Evolutionary conservation across 2,888 invertebrate species (phyloP).

Genomic region (Xestia ashworthii): DNA sequence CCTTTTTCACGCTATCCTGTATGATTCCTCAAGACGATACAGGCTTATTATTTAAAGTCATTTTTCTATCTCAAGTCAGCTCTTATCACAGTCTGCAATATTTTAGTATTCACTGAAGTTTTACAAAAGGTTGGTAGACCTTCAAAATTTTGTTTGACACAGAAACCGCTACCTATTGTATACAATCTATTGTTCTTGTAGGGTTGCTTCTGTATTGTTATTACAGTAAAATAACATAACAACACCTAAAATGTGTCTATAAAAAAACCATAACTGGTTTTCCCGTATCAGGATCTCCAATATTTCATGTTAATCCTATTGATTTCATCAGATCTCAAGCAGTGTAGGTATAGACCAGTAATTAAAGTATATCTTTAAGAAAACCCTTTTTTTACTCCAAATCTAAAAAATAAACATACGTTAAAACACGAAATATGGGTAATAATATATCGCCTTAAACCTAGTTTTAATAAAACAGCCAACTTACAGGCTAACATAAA

Average conservation of each 20-base stretch:
- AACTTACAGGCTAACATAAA: conserved; percentile 51
- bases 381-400: neutral
- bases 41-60: neutral
- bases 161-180: conserved; percentile 13
- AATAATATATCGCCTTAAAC: neutral
- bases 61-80: neutral
- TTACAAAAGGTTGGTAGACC: conserved; percentile 4
- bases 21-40: neutral
- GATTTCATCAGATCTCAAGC: neutral
- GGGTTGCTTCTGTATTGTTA: neutral
- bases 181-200: conserved; percentile 7
- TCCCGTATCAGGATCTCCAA: neutral
- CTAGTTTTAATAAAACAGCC: conserved; percentile 53
- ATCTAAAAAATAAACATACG: neutral
- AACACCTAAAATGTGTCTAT: neutral
- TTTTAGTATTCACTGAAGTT: conserved; percentile 5
- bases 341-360: neutral
- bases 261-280: neutral
- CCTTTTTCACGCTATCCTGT: neutral
- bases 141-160: neutral
- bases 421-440: neutral
- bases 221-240: neutral
- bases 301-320: neutral
- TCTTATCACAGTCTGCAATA: neutral
- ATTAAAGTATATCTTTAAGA: neutral